Conservation (phyloP, 2,888 invertebrate genomes). For the Muscina levida region DNA sequence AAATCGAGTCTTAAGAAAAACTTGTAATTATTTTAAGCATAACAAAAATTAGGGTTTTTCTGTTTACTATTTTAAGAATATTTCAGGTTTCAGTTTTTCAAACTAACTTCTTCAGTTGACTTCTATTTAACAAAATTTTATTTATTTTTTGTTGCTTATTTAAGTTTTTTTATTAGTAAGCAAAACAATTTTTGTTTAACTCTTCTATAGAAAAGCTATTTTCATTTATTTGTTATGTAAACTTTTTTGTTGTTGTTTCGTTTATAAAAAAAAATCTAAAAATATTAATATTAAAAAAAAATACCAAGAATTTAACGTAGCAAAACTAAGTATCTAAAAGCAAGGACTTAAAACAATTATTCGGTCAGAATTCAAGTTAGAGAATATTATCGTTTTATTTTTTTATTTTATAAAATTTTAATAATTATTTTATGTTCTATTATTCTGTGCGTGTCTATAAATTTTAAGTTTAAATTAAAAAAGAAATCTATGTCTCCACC, state of each 20-base stretch:
- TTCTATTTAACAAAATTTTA: constrained; percentile 64
- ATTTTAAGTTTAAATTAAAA: constrained; percentile 40
- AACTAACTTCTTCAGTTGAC: constrained; percentile 21
- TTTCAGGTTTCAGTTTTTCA: constrained; percentile 4
- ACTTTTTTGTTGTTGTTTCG: constrained; percentile 76
- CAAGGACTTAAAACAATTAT: constrained; percentile 44
- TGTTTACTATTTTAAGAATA: too few species aligned
- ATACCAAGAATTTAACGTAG: constrained; percentile 51
- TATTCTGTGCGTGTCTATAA: constrained; percentile 70
- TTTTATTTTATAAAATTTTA: constrained; percentile 44
- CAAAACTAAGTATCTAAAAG: too few species aligned
- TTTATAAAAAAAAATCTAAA: constrained; percentile 59
- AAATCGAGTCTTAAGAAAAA: constrained; percentile 66
- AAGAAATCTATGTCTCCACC: not conserved
- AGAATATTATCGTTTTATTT: constrained; percentile 4
- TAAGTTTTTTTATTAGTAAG: constrained; percentile 63
- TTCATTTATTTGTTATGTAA: constrained; percentile 68
- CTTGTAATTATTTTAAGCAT: constrained; percentile 48
- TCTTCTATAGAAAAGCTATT: constrained; percentile 62
- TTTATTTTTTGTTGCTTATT: constrained; percentile 74
- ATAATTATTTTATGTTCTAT: constrained; percentile 43
- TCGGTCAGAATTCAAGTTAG: constrained; percentile 58
- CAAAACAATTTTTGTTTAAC: constrained; percentile 39
- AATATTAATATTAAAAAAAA: constrained; percentile 52
- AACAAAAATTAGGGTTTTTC: constrained; percentile 52